Conservation (phyloP, 2,797 vertebrate genomes). For the Arvicola amphibius region DNA sequence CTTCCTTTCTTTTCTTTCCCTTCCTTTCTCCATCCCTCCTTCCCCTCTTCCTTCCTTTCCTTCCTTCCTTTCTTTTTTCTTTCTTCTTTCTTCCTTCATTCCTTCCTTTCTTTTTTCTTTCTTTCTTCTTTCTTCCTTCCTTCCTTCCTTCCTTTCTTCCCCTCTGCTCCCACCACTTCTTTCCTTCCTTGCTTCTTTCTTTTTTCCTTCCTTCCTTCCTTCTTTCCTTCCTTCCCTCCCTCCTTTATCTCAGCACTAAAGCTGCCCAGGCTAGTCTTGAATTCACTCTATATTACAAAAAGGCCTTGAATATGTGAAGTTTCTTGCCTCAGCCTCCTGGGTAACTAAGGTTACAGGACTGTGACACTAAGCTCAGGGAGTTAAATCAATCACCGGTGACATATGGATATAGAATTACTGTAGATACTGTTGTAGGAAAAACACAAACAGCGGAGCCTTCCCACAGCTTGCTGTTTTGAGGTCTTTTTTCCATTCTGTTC, state of each 20-base stretch:
- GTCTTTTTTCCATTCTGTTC: background rate
- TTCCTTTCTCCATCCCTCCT: no score
- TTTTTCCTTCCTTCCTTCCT: no score
- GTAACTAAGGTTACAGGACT: background rate
- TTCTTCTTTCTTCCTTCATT: no score
- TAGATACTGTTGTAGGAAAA: background rate
- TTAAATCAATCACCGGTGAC: background rate
- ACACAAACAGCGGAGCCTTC: background rate
- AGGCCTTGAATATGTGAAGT: background rate
- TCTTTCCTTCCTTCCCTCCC: no score
- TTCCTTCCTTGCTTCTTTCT: no score
- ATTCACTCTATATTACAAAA: background rate
- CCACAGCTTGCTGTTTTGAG: background rate
- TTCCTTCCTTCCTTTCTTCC: no score
- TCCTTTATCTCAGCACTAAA: background rate
- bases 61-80: no score
- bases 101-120: no score
- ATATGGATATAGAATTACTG: background rate
- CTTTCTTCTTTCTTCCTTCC: no score
- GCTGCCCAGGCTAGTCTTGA: background rate
- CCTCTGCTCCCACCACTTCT: fast-evolving
- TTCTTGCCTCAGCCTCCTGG: background rate
- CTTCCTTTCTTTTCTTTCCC: no score
- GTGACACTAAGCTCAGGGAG: background rate
- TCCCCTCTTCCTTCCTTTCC: no score